Evolutionary conservation across 2,888 invertebrate species (phyloP), one percentile per base, ranked within the genome.

Genomic region (Sialis lutaria): DNA sequence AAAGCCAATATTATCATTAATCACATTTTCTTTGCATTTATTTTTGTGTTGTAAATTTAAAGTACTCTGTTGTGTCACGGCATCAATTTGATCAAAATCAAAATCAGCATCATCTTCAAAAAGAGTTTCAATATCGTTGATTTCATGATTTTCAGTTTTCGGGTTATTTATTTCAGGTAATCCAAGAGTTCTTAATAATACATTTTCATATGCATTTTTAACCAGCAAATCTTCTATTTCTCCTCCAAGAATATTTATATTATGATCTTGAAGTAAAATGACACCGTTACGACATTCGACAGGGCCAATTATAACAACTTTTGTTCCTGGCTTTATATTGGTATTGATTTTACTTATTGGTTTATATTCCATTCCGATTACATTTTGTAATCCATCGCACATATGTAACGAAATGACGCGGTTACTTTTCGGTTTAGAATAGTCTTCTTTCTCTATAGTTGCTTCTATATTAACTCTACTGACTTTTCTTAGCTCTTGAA

Each of bases 361-460:
- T 53, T 65, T 71, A 57, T 82, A 81, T 60, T 89, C 88, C 57
- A 86, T 77, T 0, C 74, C 87, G 47, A 70, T 67, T 35, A 87
- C 61, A 53, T 75, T 70, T 60, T 79, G 79, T 1, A 72, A 67
- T 9, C 88, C 88, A 68, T 89, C 88, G 5, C 83, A 85, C 52
- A 88, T 60, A 49, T 69, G 70, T 46, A 88, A 57, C 57, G 80
- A 73, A 50, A 86, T 64, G 73, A 84, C 79, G 57, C 87, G 72
- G 66, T 74, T 57, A 61, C 65, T 64, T 63, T 67, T 55, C 63
- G 69, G 61, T 58, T 65, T 58, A 65, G 65, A 52, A 68, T 70
- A 54, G 69, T 72, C 53, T 67, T 69, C 31, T 72, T 59, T 60
- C 69, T 79, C 60, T 67, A 72, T 58, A 71, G 74, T 62, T 69